phyloP scores from a whole-genome alignment of 2,888 invertebrate species.

The Pheosia gnoma region DNA sequence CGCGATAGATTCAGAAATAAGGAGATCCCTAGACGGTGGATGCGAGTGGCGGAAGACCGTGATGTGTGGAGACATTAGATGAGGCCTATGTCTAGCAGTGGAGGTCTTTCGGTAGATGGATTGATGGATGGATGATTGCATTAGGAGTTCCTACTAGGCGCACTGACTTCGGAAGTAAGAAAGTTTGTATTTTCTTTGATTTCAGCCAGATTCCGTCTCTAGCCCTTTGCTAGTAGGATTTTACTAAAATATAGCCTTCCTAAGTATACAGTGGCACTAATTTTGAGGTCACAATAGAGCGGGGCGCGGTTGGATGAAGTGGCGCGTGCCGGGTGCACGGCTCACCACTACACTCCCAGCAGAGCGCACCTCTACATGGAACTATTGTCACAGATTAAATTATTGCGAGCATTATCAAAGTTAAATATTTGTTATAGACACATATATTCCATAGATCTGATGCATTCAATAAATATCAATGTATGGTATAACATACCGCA shows the following conservation, averaged over 20 bases:
- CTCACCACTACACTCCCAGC: background rate
- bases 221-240: background rate
- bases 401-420: no score
- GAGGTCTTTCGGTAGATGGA: no score
- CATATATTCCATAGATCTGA: background rate
- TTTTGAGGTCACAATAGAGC: constrained; percentile 8
- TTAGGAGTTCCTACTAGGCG: no score
- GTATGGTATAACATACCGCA: no score
- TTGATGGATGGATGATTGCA: no score
- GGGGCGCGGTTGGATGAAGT: background rate
- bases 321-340: constrained; percentile 4
- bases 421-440: no score
- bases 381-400: background rate
- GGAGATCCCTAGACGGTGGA: no score
- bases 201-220: constrained; percentile 5
- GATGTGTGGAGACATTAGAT: no score
- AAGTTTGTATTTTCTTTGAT: constrained; percentile 7
- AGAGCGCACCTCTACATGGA: background rate
- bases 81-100: no score
- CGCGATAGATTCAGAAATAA: no score
- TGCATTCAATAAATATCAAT: background rate
- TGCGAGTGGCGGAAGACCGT: no score
- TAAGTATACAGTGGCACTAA: constrained; percentile 5
- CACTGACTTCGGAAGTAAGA: background rate
- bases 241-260: background rate